These are phyloP conservation scores for Leptosomus discolor DNA, from an alignment of 2,113 vertebrate genomes.

Conservation along the genomic window DNA sequence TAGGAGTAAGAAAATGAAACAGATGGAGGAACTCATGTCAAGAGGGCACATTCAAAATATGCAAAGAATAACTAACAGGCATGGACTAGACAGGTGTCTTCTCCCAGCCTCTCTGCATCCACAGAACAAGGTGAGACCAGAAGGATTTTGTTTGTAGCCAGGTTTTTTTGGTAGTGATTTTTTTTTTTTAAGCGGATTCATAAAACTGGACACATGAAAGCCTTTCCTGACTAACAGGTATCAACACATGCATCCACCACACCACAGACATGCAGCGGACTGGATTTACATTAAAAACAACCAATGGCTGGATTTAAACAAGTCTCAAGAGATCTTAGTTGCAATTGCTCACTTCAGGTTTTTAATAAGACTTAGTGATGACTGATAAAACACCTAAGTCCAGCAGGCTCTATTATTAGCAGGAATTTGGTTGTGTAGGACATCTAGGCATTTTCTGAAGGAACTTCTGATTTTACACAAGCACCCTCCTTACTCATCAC, in stretches of 20 bases:
- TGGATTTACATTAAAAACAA: background rate
- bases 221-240: background rate
- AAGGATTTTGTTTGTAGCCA: background rate
- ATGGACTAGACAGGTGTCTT: background rate
- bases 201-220: background rate
- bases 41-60: background rate
- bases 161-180: too few species aligned
- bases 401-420: background rate
- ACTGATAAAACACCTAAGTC: background rate
- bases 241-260: background rate
- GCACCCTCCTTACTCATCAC: background rate
- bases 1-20: background rate
- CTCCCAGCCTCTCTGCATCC: background rate
- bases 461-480: background rate
- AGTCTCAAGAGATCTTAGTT: background rate
- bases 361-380: background rate
- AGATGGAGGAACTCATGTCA: background rate
- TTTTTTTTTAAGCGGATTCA: background rate
- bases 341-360: background rate
- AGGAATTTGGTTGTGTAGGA: background rate
- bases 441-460: background rate
- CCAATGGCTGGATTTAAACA: background rate
- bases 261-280: background rate
- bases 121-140: background rate
- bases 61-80: background rate